Conservation (phyloP, 2,797 vertebrate species). For the Eidolon dupreanum region DNA sequence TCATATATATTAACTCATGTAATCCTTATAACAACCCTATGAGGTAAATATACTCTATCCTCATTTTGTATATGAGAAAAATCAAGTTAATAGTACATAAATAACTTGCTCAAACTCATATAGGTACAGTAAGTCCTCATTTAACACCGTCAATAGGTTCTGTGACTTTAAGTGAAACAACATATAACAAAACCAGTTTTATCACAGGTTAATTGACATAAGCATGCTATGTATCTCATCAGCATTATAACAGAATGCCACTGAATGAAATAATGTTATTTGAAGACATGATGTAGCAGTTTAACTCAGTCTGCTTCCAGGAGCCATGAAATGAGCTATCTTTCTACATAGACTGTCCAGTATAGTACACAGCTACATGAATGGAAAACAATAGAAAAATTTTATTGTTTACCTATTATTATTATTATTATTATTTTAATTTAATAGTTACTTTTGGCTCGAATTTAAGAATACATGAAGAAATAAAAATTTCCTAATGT, state of each 20-base stretch:
- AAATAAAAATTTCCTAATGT: background rate
- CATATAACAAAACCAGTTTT: background rate
- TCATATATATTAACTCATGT: background rate
- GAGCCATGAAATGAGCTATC: background rate
- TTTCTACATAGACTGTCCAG: background rate
- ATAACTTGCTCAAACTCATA: background rate
- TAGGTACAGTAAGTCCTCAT: background rate
- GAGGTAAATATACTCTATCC: background rate
- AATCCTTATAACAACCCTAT: background rate
- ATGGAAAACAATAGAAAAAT: background rate
- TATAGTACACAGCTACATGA: background rate
- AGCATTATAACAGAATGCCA: background rate
- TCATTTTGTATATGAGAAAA: background rate
- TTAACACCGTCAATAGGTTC: background rate
- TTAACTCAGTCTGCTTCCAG: background rate
- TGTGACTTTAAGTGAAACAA: background rate
- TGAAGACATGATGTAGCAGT: background rate
- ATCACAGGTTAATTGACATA: background rate
- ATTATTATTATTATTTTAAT: background rate
- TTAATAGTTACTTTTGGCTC: background rate
- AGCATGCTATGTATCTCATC: background rate
- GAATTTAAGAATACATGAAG: background rate
- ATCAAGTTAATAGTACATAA: background rate
- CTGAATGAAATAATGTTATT: background rate
- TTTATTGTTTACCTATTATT: background rate